These are phyloP conservation scores for Uria lomvia DNA, from an alignment of 2,113 vertebrate genomes.

Conservation along the genomic window DNA sequence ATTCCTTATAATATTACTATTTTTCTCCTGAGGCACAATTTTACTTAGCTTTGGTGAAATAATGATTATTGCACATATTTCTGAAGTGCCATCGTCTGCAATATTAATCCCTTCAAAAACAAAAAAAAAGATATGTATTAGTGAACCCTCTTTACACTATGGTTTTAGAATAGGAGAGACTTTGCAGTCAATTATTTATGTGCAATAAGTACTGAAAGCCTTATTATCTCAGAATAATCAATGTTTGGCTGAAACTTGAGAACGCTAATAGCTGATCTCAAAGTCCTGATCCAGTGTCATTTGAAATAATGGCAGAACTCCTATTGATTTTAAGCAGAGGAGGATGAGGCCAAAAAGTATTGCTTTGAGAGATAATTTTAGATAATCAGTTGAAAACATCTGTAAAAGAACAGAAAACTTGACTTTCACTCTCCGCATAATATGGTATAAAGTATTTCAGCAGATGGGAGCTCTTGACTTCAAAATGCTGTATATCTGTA, in stretches of 20 bases:
- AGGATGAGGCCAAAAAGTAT: background rate
- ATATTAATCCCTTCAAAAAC: background rate
- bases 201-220: conserved; percentile 22
- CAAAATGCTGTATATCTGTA: background rate
- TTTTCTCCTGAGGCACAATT: background rate
- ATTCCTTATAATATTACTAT: background rate
- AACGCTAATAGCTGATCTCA: conserved; percentile 24
- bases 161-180: background rate
- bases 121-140: background rate
- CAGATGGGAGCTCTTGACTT: background rate
- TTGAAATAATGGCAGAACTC: conserved; percentile 34
- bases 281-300: conserved; percentile 20
- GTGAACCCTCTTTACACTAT: background rate
- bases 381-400: background rate
- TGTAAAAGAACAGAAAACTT: background rate
- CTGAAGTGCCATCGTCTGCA: background rate
- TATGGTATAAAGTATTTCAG: background rate
- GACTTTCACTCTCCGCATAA: background rate
- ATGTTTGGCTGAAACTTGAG: conserved; percentile 50
- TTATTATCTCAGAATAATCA: conserved; percentile 54
- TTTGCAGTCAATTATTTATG: conserved; percentile 61
- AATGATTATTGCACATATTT: background rate
- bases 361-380: background rate
- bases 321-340: background rate
- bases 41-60: background rate